phyloP scores from a whole-genome alignment of 2,113 vertebrate species.

The Chinchilla lanigera region DNA sequence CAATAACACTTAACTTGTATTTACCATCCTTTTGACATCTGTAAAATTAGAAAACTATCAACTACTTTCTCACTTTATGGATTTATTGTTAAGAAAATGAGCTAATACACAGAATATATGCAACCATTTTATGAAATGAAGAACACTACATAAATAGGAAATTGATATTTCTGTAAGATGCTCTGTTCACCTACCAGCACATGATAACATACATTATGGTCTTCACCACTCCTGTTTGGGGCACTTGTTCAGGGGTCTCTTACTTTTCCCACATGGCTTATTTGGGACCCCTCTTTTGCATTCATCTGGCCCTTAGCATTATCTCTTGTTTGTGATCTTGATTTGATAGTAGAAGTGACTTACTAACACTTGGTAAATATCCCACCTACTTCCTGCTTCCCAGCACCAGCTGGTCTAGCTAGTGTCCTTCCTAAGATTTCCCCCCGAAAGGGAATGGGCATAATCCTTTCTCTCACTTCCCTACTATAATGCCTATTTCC shows the following conservation, averaged over 20 bases:
- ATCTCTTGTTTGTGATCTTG: neutral
- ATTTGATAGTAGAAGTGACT: neutral
- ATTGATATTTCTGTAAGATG: neutral
- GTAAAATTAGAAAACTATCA: neutral
- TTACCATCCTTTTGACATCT: neutral
- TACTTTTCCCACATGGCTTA: neutral
- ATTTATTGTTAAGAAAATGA: neutral
- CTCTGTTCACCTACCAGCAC: neutral
- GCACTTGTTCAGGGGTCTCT: too few relatives aligned
- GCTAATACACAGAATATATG: neutral
- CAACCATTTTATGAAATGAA: neutral
- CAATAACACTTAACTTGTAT: neutral
- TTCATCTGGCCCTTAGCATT: neutral
- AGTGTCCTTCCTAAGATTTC: neutral
- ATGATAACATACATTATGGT: neutral
- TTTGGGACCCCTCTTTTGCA: neutral
- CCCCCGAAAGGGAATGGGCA: neutral
- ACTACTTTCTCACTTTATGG: neutral
- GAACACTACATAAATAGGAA: neutral
- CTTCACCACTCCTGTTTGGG: neutral
- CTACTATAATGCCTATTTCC: neutral
- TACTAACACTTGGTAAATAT: neutral
- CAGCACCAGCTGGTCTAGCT: neutral
- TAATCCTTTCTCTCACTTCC: neutral
- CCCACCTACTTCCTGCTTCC: neutral